Conservation (phyloP, 2,888 invertebrate species). For the Chrysomela aeneicollis region DNA sequence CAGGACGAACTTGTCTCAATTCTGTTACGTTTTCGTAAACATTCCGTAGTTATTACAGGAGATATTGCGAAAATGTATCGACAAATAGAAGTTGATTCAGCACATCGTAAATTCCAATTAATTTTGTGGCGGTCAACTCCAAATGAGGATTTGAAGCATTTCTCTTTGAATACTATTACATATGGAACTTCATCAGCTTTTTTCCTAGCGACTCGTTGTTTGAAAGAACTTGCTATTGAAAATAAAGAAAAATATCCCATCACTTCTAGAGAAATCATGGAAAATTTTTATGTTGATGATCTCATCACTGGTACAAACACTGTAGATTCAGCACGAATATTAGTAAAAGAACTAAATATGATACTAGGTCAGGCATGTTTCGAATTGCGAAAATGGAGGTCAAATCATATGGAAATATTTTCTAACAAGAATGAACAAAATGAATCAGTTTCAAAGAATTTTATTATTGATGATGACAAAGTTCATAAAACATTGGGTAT, state of each 20-base stretch:
- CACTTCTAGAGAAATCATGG: background rate
- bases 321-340: background rate
- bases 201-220: background rate
- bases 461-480: too few relatives aligned
- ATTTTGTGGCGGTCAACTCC: background rate
- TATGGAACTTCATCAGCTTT: background rate
- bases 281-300: too few relatives aligned
- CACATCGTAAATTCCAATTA: background rate
- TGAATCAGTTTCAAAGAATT: too few relatives aligned
- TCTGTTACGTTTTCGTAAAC: background rate
- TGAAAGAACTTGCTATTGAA: background rate
- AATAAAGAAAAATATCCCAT: background rate
- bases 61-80: slow-evolving; percentile 11
- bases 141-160: too few relatives aligned
- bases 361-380: background rate
- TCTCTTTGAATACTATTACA: background rate
- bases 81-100: background rate
- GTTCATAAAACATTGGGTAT: too few relatives aligned
- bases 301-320: slow-evolving; percentile 3
- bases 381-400: background rate
- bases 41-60: background rate
- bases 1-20: background rate
- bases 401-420: too few relatives aligned
- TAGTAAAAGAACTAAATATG: background rate
- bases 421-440: too few relatives aligned